These are phyloP conservation scores for Rynchops niger DNA, from an alignment of 2,113 vertebrate genomes.

Conservation along the genomic window DNA sequence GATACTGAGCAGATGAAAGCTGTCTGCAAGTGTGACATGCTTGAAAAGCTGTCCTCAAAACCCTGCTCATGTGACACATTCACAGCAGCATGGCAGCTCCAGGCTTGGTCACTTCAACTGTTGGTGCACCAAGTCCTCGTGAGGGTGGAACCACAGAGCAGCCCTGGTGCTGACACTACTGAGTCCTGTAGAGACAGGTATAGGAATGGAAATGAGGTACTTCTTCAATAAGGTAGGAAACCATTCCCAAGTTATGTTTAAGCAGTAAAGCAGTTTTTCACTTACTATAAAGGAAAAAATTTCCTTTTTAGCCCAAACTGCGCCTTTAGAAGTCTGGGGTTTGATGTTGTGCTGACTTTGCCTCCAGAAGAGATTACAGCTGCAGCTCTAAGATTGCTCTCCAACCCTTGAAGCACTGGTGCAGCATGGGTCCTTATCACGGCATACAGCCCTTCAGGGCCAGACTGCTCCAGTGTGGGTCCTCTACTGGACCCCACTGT, in stretches of 20 bases:
- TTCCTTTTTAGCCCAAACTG: background rate
- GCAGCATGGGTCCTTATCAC: background rate
- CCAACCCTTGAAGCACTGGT: background rate
- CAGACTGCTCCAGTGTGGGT: background rate
- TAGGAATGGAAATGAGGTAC: background rate
- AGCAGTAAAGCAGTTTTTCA: background rate
- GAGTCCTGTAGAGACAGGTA: background rate
- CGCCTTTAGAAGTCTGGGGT: background rate
- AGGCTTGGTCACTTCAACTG: rapidly evolving
- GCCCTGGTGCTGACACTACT: no score
- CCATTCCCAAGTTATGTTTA: background rate
- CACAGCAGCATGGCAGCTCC: background rate
- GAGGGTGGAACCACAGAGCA: background rate
- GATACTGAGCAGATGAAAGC: background rate
- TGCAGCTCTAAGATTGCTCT: background rate
- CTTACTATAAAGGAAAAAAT: background rate
- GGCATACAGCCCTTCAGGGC: background rate
- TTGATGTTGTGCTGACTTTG: background rate
- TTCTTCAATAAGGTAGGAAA: background rate
- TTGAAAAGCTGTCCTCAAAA: background rate
- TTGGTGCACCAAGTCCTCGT: rapidly evolving
- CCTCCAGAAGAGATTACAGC: background rate
- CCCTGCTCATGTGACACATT: rapidly evolving
- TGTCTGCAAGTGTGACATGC: background rate
- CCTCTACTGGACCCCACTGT: background rate